These are phyloP conservation scores for Periplaneta americana DNA, from an alignment of 1,140 invertebrate species.

Conservation along the genomic window DNA sequence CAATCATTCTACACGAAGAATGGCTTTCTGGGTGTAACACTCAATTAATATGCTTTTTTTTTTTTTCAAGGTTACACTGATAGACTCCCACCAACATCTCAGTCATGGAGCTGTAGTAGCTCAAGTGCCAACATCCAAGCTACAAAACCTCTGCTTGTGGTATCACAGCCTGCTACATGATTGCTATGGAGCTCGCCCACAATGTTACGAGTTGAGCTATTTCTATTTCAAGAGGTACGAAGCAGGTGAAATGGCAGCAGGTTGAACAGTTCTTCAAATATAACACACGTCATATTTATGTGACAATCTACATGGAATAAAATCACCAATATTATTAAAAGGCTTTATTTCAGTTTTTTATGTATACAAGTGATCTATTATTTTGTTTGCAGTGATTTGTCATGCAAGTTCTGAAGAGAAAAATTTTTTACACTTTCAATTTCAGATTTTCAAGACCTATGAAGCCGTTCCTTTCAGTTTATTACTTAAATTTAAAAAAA, in stretches of 20 bases:
- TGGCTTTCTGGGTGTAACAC: too few relatives aligned
- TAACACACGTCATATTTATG: slow-evolving; percentile 19
- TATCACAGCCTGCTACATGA: slow-evolving; percentile 1
- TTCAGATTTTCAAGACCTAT: background rate
- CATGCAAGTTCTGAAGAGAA: background rate
- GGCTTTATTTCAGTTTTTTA: background rate
- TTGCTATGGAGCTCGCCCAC: background rate
- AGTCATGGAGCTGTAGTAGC: slow-evolving; percentile 5
- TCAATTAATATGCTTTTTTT: too few relatives aligned
- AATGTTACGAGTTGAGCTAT: slow-evolving; percentile 10
- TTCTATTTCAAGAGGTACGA: slow-evolving; percentile 10
- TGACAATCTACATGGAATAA: background rate
- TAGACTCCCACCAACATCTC: slow-evolving; percentile 13
- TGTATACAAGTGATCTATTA: background rate
- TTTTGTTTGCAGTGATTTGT: background rate
- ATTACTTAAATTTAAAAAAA: background rate
- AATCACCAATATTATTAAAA: slow-evolving; percentile 3
- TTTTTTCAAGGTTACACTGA: slow-evolving; percentile 1
- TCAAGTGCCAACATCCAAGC: slow-evolving; percentile 3
- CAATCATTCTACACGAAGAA: background rate
- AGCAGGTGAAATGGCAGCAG: slow-evolving; percentile 9
- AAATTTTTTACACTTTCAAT: background rate
- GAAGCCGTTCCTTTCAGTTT: background rate
- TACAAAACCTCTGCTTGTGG: slow-evolving; percentile 6
- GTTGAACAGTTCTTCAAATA: background rate